These are phyloP conservation scores for Metacarcinus magister DNA, from an alignment of 2,888 invertebrate species.

Conservation along the genomic window DNA sequence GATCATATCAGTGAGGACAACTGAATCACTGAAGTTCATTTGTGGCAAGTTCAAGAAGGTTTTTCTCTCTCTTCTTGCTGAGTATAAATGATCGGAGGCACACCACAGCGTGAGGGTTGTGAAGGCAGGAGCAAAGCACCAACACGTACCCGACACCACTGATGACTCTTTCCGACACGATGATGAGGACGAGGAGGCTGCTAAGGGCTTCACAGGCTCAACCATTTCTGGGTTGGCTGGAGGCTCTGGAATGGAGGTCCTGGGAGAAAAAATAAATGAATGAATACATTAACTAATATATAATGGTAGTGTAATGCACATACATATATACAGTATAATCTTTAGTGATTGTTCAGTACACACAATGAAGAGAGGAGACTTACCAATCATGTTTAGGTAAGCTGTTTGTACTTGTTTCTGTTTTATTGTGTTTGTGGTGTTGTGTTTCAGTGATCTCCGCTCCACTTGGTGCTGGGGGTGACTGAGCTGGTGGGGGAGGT, in stretches of 20 bases:
- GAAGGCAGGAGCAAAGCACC: slow-evolving; percentile 3
- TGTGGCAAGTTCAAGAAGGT: slow-evolving; percentile 68
- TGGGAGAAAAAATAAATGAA: slow-evolving; percentile 33
- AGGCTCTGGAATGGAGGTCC: slow-evolving; percentile 72
- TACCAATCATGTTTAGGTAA: slow-evolving; percentile 66
- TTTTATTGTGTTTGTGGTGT: background rate
- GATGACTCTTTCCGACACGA: slow-evolving; percentile 59
- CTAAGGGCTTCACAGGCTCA: slow-evolving; percentile 15
- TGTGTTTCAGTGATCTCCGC: slow-evolving; percentile 29
- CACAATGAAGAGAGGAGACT: background rate
- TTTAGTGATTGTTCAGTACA: background rate
- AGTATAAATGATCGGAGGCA: slow-evolving; percentile 73
- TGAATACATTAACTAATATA: background rate
- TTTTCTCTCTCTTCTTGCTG: slow-evolving; percentile 75
- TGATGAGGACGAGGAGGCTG: slow-evolving; percentile 16
- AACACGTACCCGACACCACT: slow-evolving; percentile 76
- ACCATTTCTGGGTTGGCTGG: slow-evolving; percentile 47
- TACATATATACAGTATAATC: background rate
- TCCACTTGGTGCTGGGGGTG: slow-evolving; percentile 59
- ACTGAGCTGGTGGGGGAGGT: slow-evolving; percentile 70
- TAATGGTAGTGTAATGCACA: background rate
- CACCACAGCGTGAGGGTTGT: slow-evolving; percentile 74
- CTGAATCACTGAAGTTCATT: background rate
- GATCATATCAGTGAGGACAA: background rate
- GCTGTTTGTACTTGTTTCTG: slow-evolving; percentile 32